A percentile compares a stretch with the other conserved stretches of the same genome.
These are phyloP conservation scores for Triplophysa bombifrons DNA, from an alignment of 2,797 vertebrate genomes.

Conservation along the genomic window DNA sequence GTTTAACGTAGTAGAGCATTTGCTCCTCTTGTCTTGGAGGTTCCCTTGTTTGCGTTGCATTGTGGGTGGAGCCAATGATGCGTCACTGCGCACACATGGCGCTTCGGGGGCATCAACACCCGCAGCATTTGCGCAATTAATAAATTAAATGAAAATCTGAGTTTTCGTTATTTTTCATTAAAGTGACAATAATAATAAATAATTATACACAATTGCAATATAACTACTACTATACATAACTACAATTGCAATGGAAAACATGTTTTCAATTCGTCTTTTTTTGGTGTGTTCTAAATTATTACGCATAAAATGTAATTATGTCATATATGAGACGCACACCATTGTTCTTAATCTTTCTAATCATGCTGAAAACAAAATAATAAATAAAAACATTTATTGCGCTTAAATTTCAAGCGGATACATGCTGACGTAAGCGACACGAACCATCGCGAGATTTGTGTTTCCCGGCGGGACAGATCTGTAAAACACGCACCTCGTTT, in stretches of 20 bases:
- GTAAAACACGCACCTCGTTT: neutral
- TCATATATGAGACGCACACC: too few species aligned
- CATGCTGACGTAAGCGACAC: neutral
- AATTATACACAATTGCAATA: too few species aligned
- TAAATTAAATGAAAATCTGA: too few species aligned
- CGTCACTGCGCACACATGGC: conserved; percentile 59
- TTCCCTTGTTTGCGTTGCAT: conserved; percentile 55
- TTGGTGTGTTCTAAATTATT: too few species aligned
- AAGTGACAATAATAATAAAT: too few species aligned
- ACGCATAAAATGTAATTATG: too few species aligned
- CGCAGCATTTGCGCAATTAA: conserved; percentile 3
- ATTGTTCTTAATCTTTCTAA: too few species aligned
- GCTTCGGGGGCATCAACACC: conserved; percentile 16
- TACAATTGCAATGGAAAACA: too few species aligned
- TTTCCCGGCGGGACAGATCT: conserved; percentile 3
- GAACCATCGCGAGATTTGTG: conserved; percentile 23
- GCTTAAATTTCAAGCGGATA: neutral
- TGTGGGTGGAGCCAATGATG: conserved; percentile 62
- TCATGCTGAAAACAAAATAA: neutral
- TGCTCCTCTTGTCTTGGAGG: conserved; percentile 30
- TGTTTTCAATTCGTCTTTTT: too few species aligned
- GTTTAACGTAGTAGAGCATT: neutral
- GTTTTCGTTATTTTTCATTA: too few species aligned
- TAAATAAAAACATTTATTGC: too few species aligned
- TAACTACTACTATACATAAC: too few species aligned